These are phyloP conservation scores for Himalopsyche phryganea DNA, from an alignment of 1,140 invertebrate species.

Conservation along the genomic window DNA sequence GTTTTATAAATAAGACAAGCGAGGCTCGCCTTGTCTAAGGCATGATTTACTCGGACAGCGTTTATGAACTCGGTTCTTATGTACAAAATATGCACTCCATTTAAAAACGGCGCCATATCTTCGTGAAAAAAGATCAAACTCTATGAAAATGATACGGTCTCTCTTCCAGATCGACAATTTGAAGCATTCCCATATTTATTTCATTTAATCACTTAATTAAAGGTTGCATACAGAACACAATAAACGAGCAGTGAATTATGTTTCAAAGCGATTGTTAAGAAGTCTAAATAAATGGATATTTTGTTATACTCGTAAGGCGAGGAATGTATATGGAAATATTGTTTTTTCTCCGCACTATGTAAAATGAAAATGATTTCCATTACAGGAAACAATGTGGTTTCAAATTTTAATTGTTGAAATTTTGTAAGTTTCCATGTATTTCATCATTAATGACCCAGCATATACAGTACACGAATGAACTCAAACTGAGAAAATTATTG, in stretches of 20 bases:
- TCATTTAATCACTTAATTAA: conserved; percentile 16
- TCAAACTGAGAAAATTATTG: no score
- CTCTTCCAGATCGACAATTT: neutral
- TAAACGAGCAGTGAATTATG: neutral
- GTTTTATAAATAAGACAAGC: conserved; percentile 8
- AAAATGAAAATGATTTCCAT: no score
- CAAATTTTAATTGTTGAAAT: no score
- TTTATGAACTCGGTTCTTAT: neutral
- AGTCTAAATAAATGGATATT: no score
- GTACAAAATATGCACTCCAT: neutral
- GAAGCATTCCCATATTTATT: conserved; percentile 23
- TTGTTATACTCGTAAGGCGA: no score
- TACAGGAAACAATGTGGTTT: conserved; percentile 1
- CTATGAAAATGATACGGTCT: conserved; percentile 6
- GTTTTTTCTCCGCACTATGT: no score
- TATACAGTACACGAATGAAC: no score
- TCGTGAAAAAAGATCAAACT: neutral
- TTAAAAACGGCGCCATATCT: no score
- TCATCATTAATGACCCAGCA: no score
- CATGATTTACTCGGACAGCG: conserved; percentile 2
- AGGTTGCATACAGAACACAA: neutral
- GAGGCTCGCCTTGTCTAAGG: conserved; percentile 1
- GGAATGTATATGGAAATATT: no score
- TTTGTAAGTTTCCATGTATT: no score
- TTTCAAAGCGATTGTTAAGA: neutral